Conservation (phyloP, 2,797 vertebrate genomes). For the Chaunax sp. region DNA sequence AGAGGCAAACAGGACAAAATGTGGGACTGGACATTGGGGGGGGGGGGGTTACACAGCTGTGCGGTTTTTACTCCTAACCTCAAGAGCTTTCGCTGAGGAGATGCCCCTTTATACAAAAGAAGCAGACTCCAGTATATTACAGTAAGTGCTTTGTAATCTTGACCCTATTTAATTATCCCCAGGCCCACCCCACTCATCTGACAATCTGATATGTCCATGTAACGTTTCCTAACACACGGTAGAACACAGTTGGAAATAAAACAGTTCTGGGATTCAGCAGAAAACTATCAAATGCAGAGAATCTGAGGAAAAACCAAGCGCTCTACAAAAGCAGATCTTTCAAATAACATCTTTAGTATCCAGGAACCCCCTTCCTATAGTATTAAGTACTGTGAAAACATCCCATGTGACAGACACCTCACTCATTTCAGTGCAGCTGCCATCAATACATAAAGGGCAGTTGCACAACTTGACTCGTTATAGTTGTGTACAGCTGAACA, state of each 20-base stretch:
- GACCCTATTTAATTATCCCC: conserved; percentile 62
- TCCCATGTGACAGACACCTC: conserved; percentile 30
- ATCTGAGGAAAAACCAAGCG: conserved; percentile 15
- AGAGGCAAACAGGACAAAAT: conserved; percentile 66
- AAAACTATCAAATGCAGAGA: conserved; percentile 57
- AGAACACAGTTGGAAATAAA: conserved; percentile 53
- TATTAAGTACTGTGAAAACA: conserved; percentile 29
- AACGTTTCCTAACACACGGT: conserved; percentile 52
- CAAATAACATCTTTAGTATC: conserved; percentile 41
- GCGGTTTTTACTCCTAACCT: conserved; percentile 75
- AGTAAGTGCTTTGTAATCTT: conserved; percentile 92
- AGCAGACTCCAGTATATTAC: conserved; percentile 75
- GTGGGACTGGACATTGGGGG: conserved; percentile 50
- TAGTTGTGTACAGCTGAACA: conserved; percentile 44
- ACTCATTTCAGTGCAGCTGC: conserved; percentile 62
- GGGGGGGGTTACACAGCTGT: conserved; percentile 69
- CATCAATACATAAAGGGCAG: conserved; percentile 71
- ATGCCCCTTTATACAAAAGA: conserved; percentile 74
- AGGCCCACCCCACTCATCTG: conserved; percentile 46
- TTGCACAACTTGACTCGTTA: conserved; percentile 44
- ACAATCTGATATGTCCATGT: conserved; percentile 74
- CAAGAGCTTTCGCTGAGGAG: conserved; percentile 82
- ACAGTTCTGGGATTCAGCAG: conserved; percentile 61
- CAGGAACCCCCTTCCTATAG: conserved; percentile 46
- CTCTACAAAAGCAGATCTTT: conserved; percentile 35